These are phyloP conservation scores for Jordanella pulchra DNA, from an alignment of 2,797 vertebrate species.

Conservation along the genomic window DNA sequence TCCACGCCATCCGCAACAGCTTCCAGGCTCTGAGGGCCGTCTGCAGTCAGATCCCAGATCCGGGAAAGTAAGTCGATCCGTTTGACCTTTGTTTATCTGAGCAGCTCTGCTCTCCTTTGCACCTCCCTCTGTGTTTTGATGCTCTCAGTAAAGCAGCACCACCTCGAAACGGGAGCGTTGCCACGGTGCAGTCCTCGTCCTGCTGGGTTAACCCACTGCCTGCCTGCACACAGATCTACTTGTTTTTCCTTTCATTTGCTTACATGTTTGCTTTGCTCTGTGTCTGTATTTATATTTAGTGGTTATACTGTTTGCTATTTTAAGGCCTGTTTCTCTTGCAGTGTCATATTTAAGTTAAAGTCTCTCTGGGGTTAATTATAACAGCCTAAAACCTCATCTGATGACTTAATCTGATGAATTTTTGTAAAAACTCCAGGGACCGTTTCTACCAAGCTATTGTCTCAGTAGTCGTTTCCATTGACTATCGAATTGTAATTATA, in stretches of 20 bases:
- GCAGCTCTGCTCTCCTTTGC: constrained; percentile 7
- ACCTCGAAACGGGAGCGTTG: constrained; percentile 33
- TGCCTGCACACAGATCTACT: constrained; percentile 29
- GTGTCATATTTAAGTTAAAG: constrained; percentile 19
- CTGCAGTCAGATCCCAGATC: constrained; percentile 97
- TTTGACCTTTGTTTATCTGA: constrained; percentile 60
- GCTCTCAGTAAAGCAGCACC: constrained; percentile 50
- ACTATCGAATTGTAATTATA: too few species aligned
- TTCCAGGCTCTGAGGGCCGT: constrained; percentile 95
- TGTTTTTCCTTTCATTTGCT: constrained; percentile 7
- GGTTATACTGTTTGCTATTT: constrained; percentile 13
- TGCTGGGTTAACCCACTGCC: constrained; percentile 48
- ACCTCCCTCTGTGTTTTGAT: constrained; percentile 15
- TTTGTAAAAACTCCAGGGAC: not conserved
- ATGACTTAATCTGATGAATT: constrained; percentile 4
- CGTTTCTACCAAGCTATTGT: too few species aligned
- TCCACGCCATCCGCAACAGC: constrained; percentile 97
- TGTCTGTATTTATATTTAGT: not conserved
- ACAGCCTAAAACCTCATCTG: not conserved
- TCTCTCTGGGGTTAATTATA: not conserved
- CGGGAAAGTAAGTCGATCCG: constrained; percentile 91
- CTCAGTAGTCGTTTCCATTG: too few species aligned
- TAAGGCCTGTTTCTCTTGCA: not conserved
- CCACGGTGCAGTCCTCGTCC: constrained; percentile 32
- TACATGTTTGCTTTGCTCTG: constrained; percentile 9